Percentiles rank a stretch among this genome's conserved stretches.
phyloP scores from a whole-genome alignment of 2,797 vertebrate genomes.

The Microcaecilia unicolor region DNA sequence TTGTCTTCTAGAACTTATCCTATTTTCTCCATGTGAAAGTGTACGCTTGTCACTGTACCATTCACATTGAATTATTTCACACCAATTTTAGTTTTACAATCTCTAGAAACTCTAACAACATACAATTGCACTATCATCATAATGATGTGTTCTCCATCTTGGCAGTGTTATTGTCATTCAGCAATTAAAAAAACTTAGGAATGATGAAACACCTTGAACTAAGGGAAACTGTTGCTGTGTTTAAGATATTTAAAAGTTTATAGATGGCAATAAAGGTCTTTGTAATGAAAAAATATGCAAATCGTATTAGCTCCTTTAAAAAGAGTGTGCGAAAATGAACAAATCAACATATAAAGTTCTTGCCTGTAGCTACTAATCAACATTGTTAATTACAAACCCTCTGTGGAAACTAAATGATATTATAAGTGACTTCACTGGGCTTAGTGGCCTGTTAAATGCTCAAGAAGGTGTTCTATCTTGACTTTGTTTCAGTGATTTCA shows the following conservation, averaged over 20 bases:
- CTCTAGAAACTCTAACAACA: constrained; percentile 32
- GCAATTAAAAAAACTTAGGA: constrained; percentile 28
- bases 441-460: constrained; percentile 16
- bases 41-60: constrained; percentile 16
- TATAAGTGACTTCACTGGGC: constrained; percentile 16
- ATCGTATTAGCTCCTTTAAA: constrained; percentile 31
- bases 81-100: constrained; percentile 35
- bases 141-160: constrained; percentile 9
- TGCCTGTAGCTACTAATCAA: constrained; percentile 31
- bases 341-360: constrained; percentile 17
- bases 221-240: constrained; percentile 17
- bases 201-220: constrained; percentile 24
- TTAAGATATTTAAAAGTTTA: constrained; percentile 34
- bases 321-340: constrained; percentile 9
- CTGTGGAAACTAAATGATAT: constrained; percentile 19
- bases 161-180: constrained; percentile 15
- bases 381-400: constrained; percentile 35
- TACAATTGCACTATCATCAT: neutral
- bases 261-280: constrained; percentile 24
- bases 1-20: constrained; percentile 10
- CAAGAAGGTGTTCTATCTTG: constrained; percentile 5
- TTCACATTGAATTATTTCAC: constrained; percentile 18
- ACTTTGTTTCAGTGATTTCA: too few species aligned
- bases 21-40: constrained; percentile 6
- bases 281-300: constrained; percentile 30